Evolutionary conservation across 2,797 vertebrate species (phyloP).

Genomic region (Hippoglossus hippoglossus): DNA sequence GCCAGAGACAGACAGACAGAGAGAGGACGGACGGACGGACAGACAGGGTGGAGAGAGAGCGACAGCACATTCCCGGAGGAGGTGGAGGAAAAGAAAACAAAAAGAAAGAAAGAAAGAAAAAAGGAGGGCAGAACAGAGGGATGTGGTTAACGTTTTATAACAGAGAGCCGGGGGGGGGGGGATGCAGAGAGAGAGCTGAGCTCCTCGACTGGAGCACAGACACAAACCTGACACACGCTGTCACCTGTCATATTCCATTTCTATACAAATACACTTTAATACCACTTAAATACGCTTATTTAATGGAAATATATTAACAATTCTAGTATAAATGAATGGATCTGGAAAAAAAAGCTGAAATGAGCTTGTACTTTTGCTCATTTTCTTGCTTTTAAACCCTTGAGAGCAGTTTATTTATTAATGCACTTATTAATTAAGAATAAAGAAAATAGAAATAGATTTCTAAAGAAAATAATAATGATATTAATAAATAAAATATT

Average conservation of each 20-base stretch:
- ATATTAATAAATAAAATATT: no score
- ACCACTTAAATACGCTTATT: no score
- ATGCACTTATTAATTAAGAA: no score
- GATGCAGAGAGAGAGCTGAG: conserved; percentile 76
- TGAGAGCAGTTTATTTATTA: no score
- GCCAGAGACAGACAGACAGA: conserved; percentile 73
- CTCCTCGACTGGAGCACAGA: conserved; percentile 55
- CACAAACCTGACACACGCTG: not conserved
- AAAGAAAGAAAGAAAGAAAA: conserved; percentile 37
- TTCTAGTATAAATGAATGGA: no score
- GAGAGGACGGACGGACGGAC: conserved; percentile 8
- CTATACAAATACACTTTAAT: no score
- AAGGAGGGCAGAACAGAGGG: conserved; percentile 92
- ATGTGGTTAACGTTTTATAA: conserved; percentile 91
- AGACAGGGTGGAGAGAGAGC: conserved; percentile 32
- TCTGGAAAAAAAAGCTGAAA: no score
- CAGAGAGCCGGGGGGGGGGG: conserved; percentile 77
- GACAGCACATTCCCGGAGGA: conserved; percentile 29
- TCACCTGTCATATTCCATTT: not conserved
- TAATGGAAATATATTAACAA: no score
- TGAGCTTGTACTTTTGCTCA: no score
- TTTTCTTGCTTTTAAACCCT: no score
- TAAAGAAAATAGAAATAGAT: not conserved
- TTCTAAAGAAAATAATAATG: no score
- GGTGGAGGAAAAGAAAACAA: conserved; percentile 38